phyloP scores from a whole-genome alignment of 1,140 invertebrate genomes.

The Ceratina australensis region DNA sequence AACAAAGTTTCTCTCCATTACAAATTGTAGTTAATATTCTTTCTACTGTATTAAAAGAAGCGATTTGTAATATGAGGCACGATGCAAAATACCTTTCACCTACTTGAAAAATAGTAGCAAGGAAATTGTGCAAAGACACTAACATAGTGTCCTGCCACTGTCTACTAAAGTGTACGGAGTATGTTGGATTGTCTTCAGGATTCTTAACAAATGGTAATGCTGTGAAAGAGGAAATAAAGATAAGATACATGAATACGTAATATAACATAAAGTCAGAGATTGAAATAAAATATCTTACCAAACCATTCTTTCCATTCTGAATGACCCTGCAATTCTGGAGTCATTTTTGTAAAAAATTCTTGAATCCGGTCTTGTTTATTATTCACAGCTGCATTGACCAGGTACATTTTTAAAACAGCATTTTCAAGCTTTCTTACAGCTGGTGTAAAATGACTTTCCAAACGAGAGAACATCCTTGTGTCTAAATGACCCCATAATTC shows the following conservation, averaged over 20 bases:
- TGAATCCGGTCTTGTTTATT: conserved; percentile 91
- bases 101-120: conserved; percentile 93
- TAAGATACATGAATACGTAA: background rate
- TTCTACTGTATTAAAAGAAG: conserved; percentile 25
- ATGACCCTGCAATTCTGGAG: conserved; percentile 92
- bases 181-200: conserved; percentile 93
- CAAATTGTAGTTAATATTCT: background rate
- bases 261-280: conserved; percentile 19
- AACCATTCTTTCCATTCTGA: conserved; percentile 99
- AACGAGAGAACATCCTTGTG: conserved; percentile 89
- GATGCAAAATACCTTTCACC: conserved; percentile 52
- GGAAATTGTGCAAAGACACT: conserved; percentile 96
- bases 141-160: conserved; percentile 97
- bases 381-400: conserved; percentile 91
- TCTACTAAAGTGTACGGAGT: conserved; percentile 93
- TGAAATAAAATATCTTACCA: conserved; percentile 82
- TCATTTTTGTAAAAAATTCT: conserved; percentile 95
- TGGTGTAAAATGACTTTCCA: conserved; percentile 90
- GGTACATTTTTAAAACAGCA: conserved; percentile 92
- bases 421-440: conserved; percentile 93
- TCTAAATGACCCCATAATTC: conserved; percentile 95
- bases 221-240: conserved; percentile 75
- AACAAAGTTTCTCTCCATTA: conserved; percentile 17
- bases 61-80: conserved; percentile 16
- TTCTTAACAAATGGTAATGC: conserved; percentile 94